phyloP scores from a whole-genome alignment of 1,140 invertebrate species.

The Drosophila murphyi region DNA sequence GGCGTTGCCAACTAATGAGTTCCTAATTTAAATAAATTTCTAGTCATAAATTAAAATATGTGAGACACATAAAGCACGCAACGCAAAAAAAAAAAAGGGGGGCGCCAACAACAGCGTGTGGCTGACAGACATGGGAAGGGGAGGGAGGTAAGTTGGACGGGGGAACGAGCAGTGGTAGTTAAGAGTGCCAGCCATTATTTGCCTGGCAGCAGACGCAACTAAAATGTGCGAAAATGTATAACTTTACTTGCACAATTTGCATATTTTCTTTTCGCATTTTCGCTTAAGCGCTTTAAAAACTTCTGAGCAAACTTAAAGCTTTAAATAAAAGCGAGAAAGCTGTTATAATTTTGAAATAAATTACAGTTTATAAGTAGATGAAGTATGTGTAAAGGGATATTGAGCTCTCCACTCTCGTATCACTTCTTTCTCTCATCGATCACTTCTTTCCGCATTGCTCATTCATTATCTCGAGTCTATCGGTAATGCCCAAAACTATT shows the following conservation, averaged over 20 bases:
- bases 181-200: constrained; percentile 4
- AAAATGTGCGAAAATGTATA: constrained; percentile 25
- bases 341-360: not conserved
- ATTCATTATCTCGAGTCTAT: constrained; percentile 59
- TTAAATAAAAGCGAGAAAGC: not conserved
- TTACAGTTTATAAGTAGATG: not conserved
- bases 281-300: not conserved
- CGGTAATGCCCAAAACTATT: constrained; percentile 70
- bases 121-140: constrained; percentile 6
- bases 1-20: constrained; percentile 77
- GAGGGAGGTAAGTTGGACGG: not conserved
- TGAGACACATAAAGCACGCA: constrained; percentile 61
- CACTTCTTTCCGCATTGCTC: constrained; percentile 6
- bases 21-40: constrained; percentile 84
- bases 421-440: not conserved
- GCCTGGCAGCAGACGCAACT: constrained; percentile 11
- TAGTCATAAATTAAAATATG: constrained; percentile 82
- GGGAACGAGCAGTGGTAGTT: too few relatives aligned
- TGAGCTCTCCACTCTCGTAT: not conserved
- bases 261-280: not conserved
- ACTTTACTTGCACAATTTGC: constrained; percentile 5
- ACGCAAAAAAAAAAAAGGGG: constrained; percentile 5
- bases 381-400: too few relatives aligned
- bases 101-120: constrained; percentile 22
- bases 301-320: constrained; percentile 1